These are phyloP conservation scores for Thymallus thymallus DNA, from an alignment of 2,113 vertebrate genomes.

Conservation along the genomic window DNA sequence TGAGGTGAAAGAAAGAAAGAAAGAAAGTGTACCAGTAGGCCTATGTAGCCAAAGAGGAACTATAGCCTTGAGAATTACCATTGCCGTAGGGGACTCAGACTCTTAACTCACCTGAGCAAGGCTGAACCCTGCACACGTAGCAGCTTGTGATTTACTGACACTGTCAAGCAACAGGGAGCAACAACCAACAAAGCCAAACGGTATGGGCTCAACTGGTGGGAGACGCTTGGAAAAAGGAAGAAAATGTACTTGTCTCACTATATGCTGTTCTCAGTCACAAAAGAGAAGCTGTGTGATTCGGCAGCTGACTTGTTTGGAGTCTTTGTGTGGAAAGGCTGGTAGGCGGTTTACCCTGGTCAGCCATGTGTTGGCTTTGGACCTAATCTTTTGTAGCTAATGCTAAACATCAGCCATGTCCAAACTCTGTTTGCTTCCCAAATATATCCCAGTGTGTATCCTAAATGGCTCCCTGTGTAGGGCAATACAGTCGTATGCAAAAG, in stretches of 20 bases:
- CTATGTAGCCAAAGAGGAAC: too few species aligned
- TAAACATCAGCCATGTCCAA: slow-evolving; percentile 60
- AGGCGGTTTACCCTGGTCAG: slow-evolving; percentile 27
- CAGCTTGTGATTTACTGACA: slow-evolving; percentile 9
- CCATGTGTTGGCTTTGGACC: slow-evolving; percentile 64
- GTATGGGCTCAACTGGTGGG: neutral
- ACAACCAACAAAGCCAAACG: slow-evolving; percentile 12
- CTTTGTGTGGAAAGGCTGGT: slow-evolving; percentile 58
- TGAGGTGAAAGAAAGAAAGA: too few species aligned
- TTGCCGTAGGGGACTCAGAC: too few species aligned
- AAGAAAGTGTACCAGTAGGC: too few species aligned
- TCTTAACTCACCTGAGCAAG: slow-evolving; percentile 1
- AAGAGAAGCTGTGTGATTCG: slow-evolving; percentile 57
- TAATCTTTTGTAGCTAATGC: slow-evolving; percentile 61
- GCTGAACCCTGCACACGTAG: slow-evolving; percentile 18
- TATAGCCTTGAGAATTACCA: too few species aligned
- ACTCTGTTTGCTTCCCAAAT: slow-evolving; percentile 43
- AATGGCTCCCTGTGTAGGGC: too few species aligned
- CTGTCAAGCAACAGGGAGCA: slow-evolving; percentile 34
- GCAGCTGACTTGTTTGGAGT: slow-evolving; percentile 58
- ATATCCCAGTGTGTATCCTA: too few species aligned
- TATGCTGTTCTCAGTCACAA: slow-evolving; percentile 21
- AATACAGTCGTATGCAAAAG: too few species aligned
- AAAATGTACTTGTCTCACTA: neutral
- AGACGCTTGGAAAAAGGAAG: neutral